Conservation (phyloP, 2,888 invertebrate species). For the Sarcophaga variegata region DNA sequence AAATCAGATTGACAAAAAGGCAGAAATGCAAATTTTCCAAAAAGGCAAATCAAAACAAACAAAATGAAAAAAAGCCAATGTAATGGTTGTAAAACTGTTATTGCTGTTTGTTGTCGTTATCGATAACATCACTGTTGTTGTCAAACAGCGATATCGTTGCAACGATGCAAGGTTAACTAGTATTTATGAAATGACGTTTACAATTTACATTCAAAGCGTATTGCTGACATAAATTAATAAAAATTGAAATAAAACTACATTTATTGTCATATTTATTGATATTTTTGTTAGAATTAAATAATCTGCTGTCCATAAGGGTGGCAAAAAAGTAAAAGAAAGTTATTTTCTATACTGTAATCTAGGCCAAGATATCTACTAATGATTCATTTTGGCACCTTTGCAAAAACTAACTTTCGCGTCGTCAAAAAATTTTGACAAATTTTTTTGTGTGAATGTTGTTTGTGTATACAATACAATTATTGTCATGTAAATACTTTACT, state of each 20-base stretch:
- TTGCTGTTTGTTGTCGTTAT: constrained; percentile 5
- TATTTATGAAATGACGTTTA: constrained; percentile 32
- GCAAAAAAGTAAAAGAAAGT: neutral
- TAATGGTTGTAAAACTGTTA: constrained; percentile 56
- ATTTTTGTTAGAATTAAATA: constrained; percentile 6
- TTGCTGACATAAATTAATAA: constrained; percentile 41
- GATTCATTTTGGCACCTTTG: too few species aligned
- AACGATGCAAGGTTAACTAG: constrained; percentile 52
- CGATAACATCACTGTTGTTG: neutral
- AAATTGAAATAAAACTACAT: constrained; percentile 24
- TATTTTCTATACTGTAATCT: too few species aligned
- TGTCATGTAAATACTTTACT: too few species aligned
- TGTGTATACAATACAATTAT: too few species aligned
- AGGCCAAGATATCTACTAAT: too few species aligned
- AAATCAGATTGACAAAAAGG: constrained; percentile 31
- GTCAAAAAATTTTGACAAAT: too few species aligned
- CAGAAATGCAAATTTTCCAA: constrained; percentile 46
- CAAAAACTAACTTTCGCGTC: too few species aligned
- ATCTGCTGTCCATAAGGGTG: neutral
- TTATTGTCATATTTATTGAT: constrained; percentile 15
- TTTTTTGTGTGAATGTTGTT: too few species aligned
- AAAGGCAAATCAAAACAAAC: too few species aligned
- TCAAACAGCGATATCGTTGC: neutral
- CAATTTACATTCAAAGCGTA: constrained; percentile 34
- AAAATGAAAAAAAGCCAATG: constrained; percentile 21